Evolutionary conservation across 2,888 invertebrate genomes (phyloP), one percentile per base, ranked within the genome.

Genomic region (Chaetoderma sp.): DNA sequence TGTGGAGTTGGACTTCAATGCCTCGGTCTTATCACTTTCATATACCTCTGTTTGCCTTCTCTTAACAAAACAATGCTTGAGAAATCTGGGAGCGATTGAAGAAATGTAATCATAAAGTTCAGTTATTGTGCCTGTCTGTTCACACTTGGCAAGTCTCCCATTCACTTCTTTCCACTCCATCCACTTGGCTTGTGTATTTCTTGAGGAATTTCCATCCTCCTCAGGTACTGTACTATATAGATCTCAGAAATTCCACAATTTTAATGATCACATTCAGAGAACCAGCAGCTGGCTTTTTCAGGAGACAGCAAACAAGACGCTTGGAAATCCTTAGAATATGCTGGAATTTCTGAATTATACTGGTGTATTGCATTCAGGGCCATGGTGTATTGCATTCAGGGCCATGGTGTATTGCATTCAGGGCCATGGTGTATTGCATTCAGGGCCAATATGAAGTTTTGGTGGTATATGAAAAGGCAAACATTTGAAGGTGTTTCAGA

Each of bases 381-480:
- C n/a, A n/a, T n/a, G n/a, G n/a, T n/a, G n/a, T n/a, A n/a, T n/a
- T n/a, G n/a, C n/a, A n/a, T n/a, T n/a, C n/a, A n/a, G n/a, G n/a
- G n/a, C n/a, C n/a, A n/a, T n/a, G n/a, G n/a, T n/a, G n/a, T n/a
- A n/a, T n/a, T n/a, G n/a, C n/a, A n/a, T n/a, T n/a, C n/a, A n/a
- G n/a, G n/a, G n/a, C n/a, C n/a, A n/a, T n/a, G n/a, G n/a, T n/a
- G n/a, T n/a, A 52, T 52, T 10, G 52, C 28, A 52, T 52, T 33
- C 28, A 52, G 32, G 28, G 52, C 52, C 2, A 52, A 30, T 16
- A 52, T 30, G 52, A 52, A 52, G 21, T 52, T 52, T 23, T 52
- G 52, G 23, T 52, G 52, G 28, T 52, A 52, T 8, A 52, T 13
- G 28, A 6, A 52, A 28, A 52, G 30, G 21, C 52, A 52, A 52